Evolutionary conservation across 2,113 vertebrate genomes (phyloP).

Genomic region (Haemorhous mexicanus): DNA sequence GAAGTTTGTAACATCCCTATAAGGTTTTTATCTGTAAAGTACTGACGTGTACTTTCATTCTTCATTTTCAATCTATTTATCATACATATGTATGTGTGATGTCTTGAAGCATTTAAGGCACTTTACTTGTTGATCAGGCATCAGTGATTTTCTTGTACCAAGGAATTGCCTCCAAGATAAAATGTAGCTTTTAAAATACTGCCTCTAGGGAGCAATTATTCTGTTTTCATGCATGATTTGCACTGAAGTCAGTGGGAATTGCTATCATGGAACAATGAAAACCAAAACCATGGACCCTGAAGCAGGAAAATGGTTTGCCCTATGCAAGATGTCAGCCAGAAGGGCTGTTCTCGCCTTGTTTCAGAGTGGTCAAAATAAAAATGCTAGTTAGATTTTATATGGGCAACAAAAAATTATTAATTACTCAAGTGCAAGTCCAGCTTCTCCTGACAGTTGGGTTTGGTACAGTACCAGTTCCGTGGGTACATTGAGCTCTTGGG

Average conservation of each 20-base stretch:
- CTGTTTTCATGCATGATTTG: slow-evolving; percentile 13
- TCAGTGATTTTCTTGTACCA: not conserved
- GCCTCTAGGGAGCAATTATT: not conserved
- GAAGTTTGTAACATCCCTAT: not conserved
- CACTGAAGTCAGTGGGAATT: not conserved
- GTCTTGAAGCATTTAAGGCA: not conserved
- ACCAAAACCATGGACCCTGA: not conserved
- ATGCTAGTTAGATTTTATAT: not conserved
- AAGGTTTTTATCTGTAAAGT: not conserved
- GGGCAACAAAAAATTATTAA: not conserved
- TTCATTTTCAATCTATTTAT: not conserved
- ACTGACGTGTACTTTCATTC: not conserved
- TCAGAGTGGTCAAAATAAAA: not conserved
- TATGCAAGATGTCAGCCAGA: not conserved
- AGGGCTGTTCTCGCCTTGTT: not conserved
- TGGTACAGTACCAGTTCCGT: not conserved
- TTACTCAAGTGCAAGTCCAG: not conserved
- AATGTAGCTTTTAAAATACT: not conserved
- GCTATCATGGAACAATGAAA: not conserved
- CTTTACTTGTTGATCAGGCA: not conserved
- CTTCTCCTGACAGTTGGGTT: not conserved
- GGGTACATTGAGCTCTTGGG: not conserved
- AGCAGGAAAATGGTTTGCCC: not conserved
- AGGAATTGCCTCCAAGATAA: not conserved
- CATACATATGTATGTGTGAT: not conserved